These are phyloP conservation scores for Sciaenops ocellatus DNA, from an alignment of 2,797 vertebrate genomes.

Conservation along the genomic window DNA sequence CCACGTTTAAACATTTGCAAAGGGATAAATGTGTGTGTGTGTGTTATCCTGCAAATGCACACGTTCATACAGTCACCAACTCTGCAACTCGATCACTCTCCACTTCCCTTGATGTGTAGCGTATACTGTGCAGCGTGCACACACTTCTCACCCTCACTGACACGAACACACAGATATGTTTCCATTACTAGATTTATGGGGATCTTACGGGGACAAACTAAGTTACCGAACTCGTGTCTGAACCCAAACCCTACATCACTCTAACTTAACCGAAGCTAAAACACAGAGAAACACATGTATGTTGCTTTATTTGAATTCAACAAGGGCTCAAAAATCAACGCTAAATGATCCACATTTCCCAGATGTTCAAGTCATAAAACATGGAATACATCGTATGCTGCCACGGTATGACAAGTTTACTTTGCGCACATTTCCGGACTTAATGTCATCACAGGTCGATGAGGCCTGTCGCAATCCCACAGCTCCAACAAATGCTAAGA, in stretches of 20 bases:
- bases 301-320: too few species aligned
- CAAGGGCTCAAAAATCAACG: too few species aligned
- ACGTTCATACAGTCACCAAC: background rate
- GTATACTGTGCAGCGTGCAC: background rate
- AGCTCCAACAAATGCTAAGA: background rate
- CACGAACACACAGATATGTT: background rate
- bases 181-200: background rate
- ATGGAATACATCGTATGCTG: too few species aligned
- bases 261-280: background rate
- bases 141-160: slow-evolving; percentile 6
- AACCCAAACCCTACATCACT: background rate
- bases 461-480: background rate
- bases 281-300: background rate
- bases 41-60: slow-evolving; percentile 12
- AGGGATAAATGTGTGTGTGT: slow-evolving; percentile 19
- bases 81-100: slow-evolving; percentile 34
- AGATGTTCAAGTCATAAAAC: background rate
- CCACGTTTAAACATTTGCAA: slow-evolving; percentile 39
- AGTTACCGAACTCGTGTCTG: background rate
- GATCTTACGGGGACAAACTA: background rate
- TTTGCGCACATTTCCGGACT: too few species aligned
- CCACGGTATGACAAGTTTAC: too few species aligned
- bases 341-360: too few species aligned
- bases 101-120: slow-evolving; percentile 11
- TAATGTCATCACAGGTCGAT: too few species aligned